Conservation (phyloP, 2,888 invertebrate species). For the Bombyx huttoni region DNA sequence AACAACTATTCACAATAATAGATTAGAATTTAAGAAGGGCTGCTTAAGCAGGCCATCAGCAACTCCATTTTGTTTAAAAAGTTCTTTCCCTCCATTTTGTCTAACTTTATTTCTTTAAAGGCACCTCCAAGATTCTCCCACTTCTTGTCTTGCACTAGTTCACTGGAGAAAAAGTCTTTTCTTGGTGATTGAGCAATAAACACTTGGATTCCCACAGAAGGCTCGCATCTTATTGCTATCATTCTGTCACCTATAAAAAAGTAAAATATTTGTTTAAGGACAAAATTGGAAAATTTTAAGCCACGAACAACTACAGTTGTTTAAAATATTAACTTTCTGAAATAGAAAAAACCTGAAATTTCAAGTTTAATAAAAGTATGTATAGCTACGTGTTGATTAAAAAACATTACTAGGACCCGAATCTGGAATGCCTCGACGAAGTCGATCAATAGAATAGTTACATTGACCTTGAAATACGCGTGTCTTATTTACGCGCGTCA, state of each 20-base stretch:
- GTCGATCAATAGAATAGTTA: too few species aligned
- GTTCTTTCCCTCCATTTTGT: conserved; percentile 96
- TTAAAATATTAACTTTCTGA: too few species aligned
- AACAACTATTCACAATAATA: conserved; percentile 4
- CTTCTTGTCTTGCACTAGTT: conserved; percentile 89
- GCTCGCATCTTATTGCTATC: conserved; percentile 92
- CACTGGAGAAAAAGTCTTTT: conserved; percentile 89
- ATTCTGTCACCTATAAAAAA: conserved; percentile 76
- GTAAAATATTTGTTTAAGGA: too few species aligned
- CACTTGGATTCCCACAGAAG: conserved; percentile 90
- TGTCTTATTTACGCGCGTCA: too few species aligned
- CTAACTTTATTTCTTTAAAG: conserved; percentile 89
- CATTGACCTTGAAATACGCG: too few species aligned
- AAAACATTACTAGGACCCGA: too few species aligned
- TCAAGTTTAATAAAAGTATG: too few species aligned
- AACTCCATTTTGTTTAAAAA: conserved; percentile 97
- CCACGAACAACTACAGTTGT: too few species aligned
- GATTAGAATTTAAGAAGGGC: conserved; percentile 70
- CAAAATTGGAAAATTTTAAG: too few species aligned
- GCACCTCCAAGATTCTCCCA: conserved; percentile 96
- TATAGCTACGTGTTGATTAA: too few species aligned
- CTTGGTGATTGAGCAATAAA: conserved; percentile 91
- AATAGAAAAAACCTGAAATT: too few species aligned
- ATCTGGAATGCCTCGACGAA: too few species aligned
- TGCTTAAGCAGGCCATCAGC: conserved; percentile 90